phyloP scores from a whole-genome alignment of 2,888 invertebrate species.

The Disparrhopalites patrizii region DNA sequence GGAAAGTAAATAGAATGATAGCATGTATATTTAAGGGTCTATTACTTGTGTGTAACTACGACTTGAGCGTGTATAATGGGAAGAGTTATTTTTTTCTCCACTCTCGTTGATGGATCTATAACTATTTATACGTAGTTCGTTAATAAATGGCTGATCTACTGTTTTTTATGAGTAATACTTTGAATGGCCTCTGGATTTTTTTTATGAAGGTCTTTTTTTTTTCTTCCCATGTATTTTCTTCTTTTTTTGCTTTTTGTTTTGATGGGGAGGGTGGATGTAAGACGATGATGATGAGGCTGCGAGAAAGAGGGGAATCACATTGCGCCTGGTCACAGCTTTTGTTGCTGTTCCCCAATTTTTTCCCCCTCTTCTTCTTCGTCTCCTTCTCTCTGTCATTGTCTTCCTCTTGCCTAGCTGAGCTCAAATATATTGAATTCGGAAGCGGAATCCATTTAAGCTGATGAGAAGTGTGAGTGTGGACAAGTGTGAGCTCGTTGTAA shows the following conservation, averaged over 20 bases:
- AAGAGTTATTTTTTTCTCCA: no score
- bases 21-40: no score
- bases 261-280: not conserved
- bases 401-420: not conserved
- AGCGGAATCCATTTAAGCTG: not conserved
- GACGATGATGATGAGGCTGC: not conserved
- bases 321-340: not conserved
- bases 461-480: not conserved
- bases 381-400: not conserved
- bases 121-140: no score
- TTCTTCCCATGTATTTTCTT: no score
- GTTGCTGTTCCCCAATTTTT: no score
- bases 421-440: conserved; percentile 8
- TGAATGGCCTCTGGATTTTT: not conserved
- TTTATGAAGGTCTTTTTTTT: not conserved
- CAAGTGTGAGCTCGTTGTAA: conserved; percentile 9
- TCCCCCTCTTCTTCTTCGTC: no score
- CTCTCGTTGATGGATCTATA: no score
- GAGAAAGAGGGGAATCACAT: not conserved
- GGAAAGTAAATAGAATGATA: no score
- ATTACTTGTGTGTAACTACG: no score
- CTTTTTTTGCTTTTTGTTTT: no score
- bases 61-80: no score
- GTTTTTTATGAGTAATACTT: not conserved
- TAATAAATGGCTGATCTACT: no score